Evolutionary conservation across 2,888 invertebrate species (phyloP).

Genomic region (Himalopsyche kuldschensis): DNA sequence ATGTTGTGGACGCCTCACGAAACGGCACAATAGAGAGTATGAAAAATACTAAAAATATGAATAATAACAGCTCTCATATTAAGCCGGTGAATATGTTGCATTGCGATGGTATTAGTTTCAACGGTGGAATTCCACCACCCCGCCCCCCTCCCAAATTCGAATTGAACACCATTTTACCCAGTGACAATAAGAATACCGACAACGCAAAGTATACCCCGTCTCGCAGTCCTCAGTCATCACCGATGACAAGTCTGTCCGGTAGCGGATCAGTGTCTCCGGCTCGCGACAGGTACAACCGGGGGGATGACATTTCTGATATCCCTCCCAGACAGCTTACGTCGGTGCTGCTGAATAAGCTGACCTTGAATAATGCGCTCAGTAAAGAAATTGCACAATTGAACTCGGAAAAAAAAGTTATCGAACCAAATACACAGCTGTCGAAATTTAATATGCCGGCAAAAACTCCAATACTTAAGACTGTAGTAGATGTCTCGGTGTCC

Average conservation of each 20-base stretch:
- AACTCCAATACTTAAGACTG: background rate
- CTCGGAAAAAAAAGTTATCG: background rate
- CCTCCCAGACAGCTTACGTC: constrained; percentile 35
- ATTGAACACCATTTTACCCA: constrained; percentile 15
- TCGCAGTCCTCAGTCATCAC: constrained; percentile 43
- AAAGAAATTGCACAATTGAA: background rate
- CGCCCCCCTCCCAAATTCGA: constrained; percentile 40
- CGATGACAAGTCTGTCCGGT: constrained; percentile 33
- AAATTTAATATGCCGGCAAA: background rate
- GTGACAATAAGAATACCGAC: background rate
- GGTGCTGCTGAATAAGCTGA: constrained; percentile 33
- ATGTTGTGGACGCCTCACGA: background rate
- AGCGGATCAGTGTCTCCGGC: constrained; percentile 39
- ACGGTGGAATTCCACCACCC: constrained; percentile 39
- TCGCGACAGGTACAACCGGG: constrained; percentile 19
- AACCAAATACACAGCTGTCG: background rate
- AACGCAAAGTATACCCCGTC: constrained; percentile 27
- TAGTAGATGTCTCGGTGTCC: background rate
- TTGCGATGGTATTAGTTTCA: background rate
- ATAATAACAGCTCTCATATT: background rate
- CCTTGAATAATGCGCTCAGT: constrained; percentile 9
- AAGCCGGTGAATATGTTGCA: background rate
- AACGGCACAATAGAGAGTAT: background rate
- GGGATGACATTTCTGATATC: constrained; percentile 10
- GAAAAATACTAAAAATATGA: background rate